Percentiles rank a stretch among this genome's conserved stretches.
phyloP scores from a whole-genome alignment of 2,888 invertebrate genomes.

The Thymelicus sylvestris region DNA sequence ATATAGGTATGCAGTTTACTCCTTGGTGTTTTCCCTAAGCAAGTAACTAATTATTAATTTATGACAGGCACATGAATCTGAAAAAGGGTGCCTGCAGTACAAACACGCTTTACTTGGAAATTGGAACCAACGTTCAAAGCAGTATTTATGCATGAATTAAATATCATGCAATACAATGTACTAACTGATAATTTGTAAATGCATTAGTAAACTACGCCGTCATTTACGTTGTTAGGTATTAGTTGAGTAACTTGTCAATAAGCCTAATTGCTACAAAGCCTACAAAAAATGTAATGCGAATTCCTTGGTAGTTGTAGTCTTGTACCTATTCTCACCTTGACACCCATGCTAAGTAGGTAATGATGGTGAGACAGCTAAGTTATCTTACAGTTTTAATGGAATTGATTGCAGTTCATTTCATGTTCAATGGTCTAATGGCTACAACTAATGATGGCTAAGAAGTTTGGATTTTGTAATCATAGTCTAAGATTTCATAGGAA shows the following conservation, averaged over 20 bases:
- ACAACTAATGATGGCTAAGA: background rate
- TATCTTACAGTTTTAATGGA: slow-evolving; percentile 2
- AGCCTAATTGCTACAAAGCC: slow-evolving; percentile 22
- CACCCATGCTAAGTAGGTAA: slow-evolving; percentile 46
- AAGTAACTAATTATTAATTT: too few species aligned
- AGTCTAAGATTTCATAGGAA: background rate
- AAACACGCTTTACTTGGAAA: too few species aligned
- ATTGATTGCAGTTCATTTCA: slow-evolving; percentile 18
- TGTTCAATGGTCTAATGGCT: background rate
- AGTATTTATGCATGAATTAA: too few species aligned
- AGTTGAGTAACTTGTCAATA: background rate
- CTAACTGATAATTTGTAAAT: background rate
- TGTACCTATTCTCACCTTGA: slow-evolving; percentile 46
- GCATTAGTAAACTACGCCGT: background rate
- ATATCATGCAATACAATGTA: too few species aligned
- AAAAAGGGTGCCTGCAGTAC: too few species aligned
- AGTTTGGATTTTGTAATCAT: background rate
- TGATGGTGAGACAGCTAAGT: slow-evolving; percentile 6
- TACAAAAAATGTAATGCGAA: slow-evolving; percentile 27
- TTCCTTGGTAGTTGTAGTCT: slow-evolving; percentile 10
- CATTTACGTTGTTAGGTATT: background rate
- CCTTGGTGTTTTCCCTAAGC: too few species aligned
- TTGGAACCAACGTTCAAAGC: too few species aligned
- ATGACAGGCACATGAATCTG: too few species aligned
- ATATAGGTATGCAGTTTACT: too few species aligned